phyloP scores from a whole-genome alignment of 1,140 invertebrate genomes.

The Hydropsyche tenuis region DNA sequence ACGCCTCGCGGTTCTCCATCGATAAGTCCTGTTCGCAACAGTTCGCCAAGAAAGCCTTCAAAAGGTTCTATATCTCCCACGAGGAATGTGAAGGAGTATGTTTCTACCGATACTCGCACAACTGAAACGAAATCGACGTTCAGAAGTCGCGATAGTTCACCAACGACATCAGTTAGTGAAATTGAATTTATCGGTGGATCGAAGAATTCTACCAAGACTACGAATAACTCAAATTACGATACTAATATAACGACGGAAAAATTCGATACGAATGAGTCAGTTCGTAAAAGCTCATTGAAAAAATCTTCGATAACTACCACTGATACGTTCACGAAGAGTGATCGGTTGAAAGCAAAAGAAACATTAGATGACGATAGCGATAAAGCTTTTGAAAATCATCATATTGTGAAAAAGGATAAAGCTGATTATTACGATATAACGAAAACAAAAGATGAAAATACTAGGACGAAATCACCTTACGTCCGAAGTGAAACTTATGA shows the following conservation, averaged over 20 bases:
- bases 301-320: slow-evolving; percentile 52
- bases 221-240: slow-evolving; percentile 13
- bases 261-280: slow-evolving; percentile 47
- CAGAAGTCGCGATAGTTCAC: slow-evolving; percentile 59
- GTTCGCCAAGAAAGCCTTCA: slow-evolving; percentile 22
- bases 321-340: slow-evolving; percentile 41
- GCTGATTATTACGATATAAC: slow-evolving; percentile 49
- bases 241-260: slow-evolving; percentile 52
- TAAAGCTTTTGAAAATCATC: slow-evolving; percentile 50
- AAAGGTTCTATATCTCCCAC: slow-evolving; percentile 22
- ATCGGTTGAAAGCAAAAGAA: slow-evolving; percentile 51
- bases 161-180: slow-evolving; percentile 62
- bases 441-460: slow-evolving; percentile 32
- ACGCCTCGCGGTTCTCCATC: slow-evolving; percentile 56
- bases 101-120: background rate
- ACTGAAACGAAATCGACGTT: slow-evolving; percentile 49
- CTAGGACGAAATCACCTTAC: slow-evolving; percentile 58
- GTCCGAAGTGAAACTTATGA: slow-evolving; percentile 72
- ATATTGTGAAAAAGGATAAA: slow-evolving; percentile 53
- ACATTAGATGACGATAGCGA: slow-evolving; percentile 48
- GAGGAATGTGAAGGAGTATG: background rate
- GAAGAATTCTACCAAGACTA: background rate
- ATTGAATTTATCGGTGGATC: slow-evolving; percentile 57
- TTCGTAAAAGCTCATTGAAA: slow-evolving; percentile 61
- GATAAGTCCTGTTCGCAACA: slow-evolving; percentile 49